A percentile compares a stretch with the other conserved stretches of the same genome.
Conservation (phyloP, 2,113 vertebrate genomes). For the Crotophaga sulcirostris region DNA sequence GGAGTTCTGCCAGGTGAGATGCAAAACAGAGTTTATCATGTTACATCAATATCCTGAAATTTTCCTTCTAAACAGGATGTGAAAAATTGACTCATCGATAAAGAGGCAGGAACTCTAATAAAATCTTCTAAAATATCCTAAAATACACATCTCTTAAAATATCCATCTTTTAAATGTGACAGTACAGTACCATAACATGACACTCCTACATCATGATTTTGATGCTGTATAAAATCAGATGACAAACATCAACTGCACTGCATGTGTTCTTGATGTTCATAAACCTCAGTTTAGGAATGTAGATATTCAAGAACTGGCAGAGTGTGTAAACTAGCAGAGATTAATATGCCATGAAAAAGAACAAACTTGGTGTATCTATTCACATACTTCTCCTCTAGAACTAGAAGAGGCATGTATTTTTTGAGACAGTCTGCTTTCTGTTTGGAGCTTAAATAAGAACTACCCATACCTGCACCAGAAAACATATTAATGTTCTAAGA, state of each 20-base stretch:
- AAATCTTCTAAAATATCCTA: background rate
- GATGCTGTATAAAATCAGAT: conserved; percentile 28
- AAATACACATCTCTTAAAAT: background rate
- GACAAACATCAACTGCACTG: conserved; percentile 41
- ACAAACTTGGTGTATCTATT: conserved; percentile 25
- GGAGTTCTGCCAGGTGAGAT: background rate
- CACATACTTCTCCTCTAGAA: background rate
- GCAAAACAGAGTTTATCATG: background rate
- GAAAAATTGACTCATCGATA: background rate
- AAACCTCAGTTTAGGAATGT: conserved; percentile 19
- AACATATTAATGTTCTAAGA: background rate
- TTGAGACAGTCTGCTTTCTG: background rate
- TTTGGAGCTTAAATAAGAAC: background rate
- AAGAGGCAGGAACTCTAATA: background rate
- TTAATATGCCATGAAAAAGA: background rate
- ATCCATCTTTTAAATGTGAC: conserved; percentile 37
- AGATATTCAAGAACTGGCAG: conserved; percentile 22
- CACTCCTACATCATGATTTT: conserved; percentile 34
- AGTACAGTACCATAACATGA: conserved; percentile 43
- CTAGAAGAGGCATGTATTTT: background rate
- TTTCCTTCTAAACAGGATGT: background rate
- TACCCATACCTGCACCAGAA: background rate
- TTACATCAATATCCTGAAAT: background rate
- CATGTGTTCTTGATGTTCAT: conserved; percentile 34
- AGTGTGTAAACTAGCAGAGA: background rate